Evolutionary conservation across 2,797 vertebrate genomes (phyloP).

Genomic region (Fratercula arctica): DNA sequence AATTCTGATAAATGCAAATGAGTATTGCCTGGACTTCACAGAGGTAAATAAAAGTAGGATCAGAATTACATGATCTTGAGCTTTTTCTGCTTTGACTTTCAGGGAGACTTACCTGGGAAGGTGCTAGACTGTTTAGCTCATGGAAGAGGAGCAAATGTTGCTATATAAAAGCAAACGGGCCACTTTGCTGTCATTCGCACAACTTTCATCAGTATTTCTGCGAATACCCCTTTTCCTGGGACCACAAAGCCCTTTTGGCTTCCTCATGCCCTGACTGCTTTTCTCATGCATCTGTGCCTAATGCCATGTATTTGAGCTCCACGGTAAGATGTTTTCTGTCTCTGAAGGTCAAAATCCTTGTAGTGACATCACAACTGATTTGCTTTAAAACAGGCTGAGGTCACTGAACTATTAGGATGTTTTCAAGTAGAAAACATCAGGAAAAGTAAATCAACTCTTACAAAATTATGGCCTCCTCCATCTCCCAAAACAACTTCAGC

Average conservation of each 20-base stretch:
- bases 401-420: background rate
- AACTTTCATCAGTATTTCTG: background rate
- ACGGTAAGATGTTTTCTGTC: background rate
- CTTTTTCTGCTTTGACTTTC: background rate
- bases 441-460: conserved; percentile 7
- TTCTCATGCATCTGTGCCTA: background rate
- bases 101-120: background rate
- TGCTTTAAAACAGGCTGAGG: background rate
- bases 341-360: background rate
- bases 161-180: background rate
- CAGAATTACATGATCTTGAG: background rate
- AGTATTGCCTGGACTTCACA: background rate
- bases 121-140: background rate
- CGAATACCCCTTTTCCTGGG: background rate
- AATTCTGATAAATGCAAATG: background rate
- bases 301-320: background rate
- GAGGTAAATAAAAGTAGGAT: background rate
- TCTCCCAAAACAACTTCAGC: background rate
- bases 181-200: background rate
- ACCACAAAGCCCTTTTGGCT: background rate
- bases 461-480: background rate
- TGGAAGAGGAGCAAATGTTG: background rate
- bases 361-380: background rate
- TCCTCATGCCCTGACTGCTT: background rate
- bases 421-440: background rate